phyloP scores from a whole-genome alignment of 2,113 vertebrate species.

The Cardinalis cardinalis region DNA sequence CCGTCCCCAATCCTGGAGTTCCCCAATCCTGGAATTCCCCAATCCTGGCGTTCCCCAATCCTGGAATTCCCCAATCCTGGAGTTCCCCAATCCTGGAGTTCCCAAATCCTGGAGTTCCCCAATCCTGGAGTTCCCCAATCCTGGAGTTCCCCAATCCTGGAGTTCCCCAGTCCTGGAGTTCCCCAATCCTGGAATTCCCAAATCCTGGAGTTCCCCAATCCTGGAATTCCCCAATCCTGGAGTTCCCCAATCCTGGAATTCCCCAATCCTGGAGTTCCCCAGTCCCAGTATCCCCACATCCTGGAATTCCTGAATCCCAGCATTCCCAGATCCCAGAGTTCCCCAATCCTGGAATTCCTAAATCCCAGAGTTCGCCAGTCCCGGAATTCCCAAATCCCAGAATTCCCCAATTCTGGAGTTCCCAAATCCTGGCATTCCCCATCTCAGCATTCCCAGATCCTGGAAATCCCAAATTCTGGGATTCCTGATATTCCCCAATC shows the following conservation, averaged over 20 bases:
- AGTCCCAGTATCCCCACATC: rapidly evolving
- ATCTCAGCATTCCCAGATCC: rapidly evolving
- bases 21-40: rapidly evolving
- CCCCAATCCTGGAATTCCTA: rapidly evolving
- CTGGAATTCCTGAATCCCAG: rapidly evolving
- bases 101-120: rapidly evolving
- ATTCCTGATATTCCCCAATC: rapidly evolving
- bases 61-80: rapidly evolving
- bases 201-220: too few species aligned
- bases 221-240: too few species aligned
- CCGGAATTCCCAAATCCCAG: rapidly evolving
- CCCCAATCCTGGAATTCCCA: not conserved
- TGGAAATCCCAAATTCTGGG: rapidly evolving
- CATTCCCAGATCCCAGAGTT: not conserved
- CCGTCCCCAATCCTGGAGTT: rapidly evolving
- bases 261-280: rapidly evolving
- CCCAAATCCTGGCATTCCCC: not conserved
- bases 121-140: too few species aligned
- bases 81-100: rapidly evolving
- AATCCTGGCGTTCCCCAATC: rapidly evolving
- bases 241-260: too few species aligned
- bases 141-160: too few species aligned
- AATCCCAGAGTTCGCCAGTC: not conserved
- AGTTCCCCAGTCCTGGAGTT: too few species aligned
- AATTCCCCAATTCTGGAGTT: rapidly evolving